Base-by-base conservation (phyloP, 2,113 vertebrate genomes). In the Neolamprologus fasciatus region DNA sequence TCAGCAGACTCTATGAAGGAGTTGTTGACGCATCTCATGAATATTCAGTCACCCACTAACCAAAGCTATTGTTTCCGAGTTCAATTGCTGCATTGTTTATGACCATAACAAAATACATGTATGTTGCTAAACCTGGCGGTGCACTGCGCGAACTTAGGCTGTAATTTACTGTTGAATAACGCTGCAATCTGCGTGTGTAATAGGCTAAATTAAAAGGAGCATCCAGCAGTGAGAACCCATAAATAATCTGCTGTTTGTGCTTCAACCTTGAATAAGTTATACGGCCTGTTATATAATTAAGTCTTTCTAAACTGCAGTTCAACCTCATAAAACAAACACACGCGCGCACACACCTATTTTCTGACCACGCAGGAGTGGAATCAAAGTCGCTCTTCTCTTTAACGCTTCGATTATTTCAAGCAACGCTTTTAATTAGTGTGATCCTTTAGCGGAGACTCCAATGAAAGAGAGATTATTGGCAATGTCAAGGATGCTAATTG, bases 401-500 rank as follows among this genome's bases (percentile, higher is more conserved):
- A 93, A 94, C 89, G 91, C 95, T 95, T 95, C 89, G 94, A 96
- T 96, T 95, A 96, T 96, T 97, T 94, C 93, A 92, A 95, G 93
- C 91, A 93, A 95, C 91, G 94, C 91, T 95, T 96, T 95, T 95
- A 96, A 96, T 96, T 95, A 94, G 93, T 92, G 93, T 63, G 92
- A 93, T 95, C 93, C 91, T 96, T 95, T 92, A 95, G 93, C 88
- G 88, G 88, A 87, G 94, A 91, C 93, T 92, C 87, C 91, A 96
- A 93, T 97, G 94, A 96, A 96, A 96, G 95, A 93, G 89, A 96
- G 95, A 96, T 96, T 96, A 96, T 96, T 96, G 95, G 92, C 95
- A 96, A 96, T 95, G 96, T 96, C 96, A 97, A 96, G 95, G 96
- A 95, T 94, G 93, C 94, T 96, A 97, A 97, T 96, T 97, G 96